These are phyloP conservation scores for Arge pagana DNA, from an alignment of 2,888 invertebrate genomes.

Conservation along the genomic window DNA sequence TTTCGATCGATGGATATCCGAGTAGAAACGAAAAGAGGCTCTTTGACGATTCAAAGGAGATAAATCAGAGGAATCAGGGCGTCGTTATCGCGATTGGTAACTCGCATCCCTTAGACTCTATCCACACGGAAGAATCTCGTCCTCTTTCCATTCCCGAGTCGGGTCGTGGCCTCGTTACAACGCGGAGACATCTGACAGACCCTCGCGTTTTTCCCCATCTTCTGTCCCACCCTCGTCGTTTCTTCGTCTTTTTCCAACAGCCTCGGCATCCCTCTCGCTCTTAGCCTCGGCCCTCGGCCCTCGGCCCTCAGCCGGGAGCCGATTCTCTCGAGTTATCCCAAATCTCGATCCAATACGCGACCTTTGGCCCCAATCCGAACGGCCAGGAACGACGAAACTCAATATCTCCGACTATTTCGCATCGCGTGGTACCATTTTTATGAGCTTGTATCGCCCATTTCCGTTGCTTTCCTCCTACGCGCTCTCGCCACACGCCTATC, in stretches of 20 bases:
- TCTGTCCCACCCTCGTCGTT: constrained; percentile 2
- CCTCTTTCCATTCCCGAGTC: neutral
- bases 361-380: constrained; percentile 39
- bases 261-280: neutral
- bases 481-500: too few species aligned
- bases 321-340: constrained; percentile 30
- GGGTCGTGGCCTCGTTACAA: constrained; percentile 20
- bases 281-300: too few species aligned
- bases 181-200: constrained; percentile 20
- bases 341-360: constrained; percentile 41
- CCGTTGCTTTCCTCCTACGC: constrained; percentile 8
- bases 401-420: constrained; percentile 29
- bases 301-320: too few species aligned
- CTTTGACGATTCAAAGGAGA: too few species aligned
- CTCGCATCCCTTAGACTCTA: constrained; percentile 12
- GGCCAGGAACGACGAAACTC: constrained; percentile 31
- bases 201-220: constrained; percentile 16
- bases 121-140: neutral
- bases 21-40: too few species aligned
- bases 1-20: too few species aligned
- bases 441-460: constrained; percentile 43
- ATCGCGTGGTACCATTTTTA: constrained; percentile 39
- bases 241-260: neutral
- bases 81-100: constrained; percentile 18
- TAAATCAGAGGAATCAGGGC: too few species aligned